phyloP scores from a whole-genome alignment of 1,140 invertebrate genomes.

The Paracyclopina nana region DNA sequence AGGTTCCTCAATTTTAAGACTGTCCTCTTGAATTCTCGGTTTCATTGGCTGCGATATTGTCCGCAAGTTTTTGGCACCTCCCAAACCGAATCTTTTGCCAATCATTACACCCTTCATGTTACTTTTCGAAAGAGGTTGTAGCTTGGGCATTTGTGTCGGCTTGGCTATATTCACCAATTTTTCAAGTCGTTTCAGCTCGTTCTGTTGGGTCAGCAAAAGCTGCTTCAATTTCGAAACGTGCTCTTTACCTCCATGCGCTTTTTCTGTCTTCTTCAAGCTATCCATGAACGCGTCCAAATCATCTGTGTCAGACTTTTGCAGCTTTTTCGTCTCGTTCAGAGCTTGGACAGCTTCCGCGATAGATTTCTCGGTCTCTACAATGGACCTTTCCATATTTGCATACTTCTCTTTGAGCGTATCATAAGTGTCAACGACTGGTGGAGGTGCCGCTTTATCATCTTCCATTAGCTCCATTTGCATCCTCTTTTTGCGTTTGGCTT shows the following conservation, averaged over 20 bases:
- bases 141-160: constrained; percentile 40
- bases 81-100: background rate
- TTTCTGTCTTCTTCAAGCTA: constrained; percentile 13
- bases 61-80: background rate
- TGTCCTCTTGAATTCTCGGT: constrained; percentile 9
- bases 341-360: constrained; percentile 32
- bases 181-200: constrained; percentile 43
- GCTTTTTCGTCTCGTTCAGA: constrained; percentile 30
- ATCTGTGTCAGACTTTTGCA: constrained; percentile 10
- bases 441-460: constrained; percentile 26
- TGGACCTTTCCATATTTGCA: constrained; percentile 36
- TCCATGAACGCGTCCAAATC: background rate
- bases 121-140: constrained; percentile 8
- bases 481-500: constrained; percentile 57
- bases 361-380: constrained; percentile 36
- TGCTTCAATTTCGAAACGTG: constrained; percentile 28
- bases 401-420: constrained; percentile 43
- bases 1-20: constrained; percentile 16
- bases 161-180: constrained; percentile 54
- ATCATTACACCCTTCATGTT: constrained; percentile 15
- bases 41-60: constrained; percentile 19
- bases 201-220: constrained; percentile 42
- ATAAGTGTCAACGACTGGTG: constrained; percentile 46
- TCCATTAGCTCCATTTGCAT: constrained; percentile 46
- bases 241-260: constrained; percentile 19